These are phyloP conservation scores for Alosa alosa DNA, from an alignment of 2,113 vertebrate species.

Conservation along the genomic window DNA sequence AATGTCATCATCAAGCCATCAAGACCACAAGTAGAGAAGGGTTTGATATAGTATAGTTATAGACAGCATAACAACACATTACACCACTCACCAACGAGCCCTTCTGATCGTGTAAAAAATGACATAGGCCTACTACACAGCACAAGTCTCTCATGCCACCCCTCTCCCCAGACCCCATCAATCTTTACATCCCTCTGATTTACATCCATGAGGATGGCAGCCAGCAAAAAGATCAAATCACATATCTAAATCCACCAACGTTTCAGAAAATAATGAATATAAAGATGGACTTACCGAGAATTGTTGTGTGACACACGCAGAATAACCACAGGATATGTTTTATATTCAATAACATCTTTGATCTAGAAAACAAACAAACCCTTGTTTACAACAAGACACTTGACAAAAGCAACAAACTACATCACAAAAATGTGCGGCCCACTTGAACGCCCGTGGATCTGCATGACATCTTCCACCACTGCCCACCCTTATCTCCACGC, in stretches of 20 bases:
- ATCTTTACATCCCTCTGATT: background rate
- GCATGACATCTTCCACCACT: background rate
- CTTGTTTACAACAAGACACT: background rate
- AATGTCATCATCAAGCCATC: background rate
- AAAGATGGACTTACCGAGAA: constrained; percentile 60
- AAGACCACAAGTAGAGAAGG: background rate
- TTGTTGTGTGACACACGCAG: constrained; percentile 72
- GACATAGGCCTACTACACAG: too few species aligned
- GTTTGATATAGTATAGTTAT: background rate
- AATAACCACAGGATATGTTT: constrained; percentile 88
- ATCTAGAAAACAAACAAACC: constrained; percentile 49
- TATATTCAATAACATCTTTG: constrained; percentile 88
- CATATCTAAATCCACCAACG: background rate
- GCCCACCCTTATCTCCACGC: background rate
- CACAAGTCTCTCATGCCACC: background rate
- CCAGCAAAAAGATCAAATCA: background rate
- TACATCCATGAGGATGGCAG: background rate
- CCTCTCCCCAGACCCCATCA: background rate
- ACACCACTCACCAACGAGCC: background rate
- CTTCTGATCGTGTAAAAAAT: background rate
- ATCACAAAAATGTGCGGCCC: background rate
- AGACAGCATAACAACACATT: background rate
- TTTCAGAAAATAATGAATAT: background rate
- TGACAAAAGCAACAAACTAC: background rate
- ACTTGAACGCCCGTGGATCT: background rate